phyloP scores from a whole-genome alignment of 2,113 vertebrate species.

The Clupea harengus region DNA sequence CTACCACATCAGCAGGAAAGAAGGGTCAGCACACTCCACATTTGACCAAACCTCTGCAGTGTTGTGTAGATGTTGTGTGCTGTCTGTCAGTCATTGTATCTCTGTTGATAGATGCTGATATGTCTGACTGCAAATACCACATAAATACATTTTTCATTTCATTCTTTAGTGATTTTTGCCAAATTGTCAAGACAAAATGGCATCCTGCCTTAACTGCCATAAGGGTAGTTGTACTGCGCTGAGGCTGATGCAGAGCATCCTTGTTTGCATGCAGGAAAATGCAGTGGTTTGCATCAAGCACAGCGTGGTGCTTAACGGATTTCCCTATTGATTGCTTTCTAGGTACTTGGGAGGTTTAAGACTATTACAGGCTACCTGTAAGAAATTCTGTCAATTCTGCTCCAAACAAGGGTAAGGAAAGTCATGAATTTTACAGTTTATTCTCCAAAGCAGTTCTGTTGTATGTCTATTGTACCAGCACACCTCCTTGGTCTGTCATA shows the following conservation, averaged over 20 bases:
- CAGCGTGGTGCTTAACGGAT: background rate
- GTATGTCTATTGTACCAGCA: background rate
- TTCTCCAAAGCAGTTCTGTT: background rate
- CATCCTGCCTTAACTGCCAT: background rate
- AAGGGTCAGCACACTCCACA: conserved; percentile 63
- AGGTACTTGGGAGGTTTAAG: conserved; percentile 80
- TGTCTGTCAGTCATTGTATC: conserved; percentile 13
- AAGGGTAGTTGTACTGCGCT: background rate
- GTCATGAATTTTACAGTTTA: background rate
- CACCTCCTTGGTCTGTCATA: background rate
- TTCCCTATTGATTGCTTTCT: background rate
- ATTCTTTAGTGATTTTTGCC: background rate
- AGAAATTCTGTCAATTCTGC: conserved; percentile 83
- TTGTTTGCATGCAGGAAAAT: background rate
- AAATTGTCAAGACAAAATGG: background rate
- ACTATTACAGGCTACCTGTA: conserved; percentile 79
- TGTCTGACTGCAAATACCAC: background rate
- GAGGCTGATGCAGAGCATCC: background rate
- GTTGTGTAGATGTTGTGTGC: background rate
- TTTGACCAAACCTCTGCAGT: too few species aligned
- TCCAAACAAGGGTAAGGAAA: conserved; percentile 75
- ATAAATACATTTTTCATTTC: background rate
- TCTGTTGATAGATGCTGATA: background rate
- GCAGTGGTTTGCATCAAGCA: background rate
- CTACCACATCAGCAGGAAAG: conserved; percentile 79